A percentile compares a stretch with the other conserved stretches of the same genome.
Conservation (phyloP, 2,888 invertebrate genomes). For the Oegoconia quadripuncta region DNA sequence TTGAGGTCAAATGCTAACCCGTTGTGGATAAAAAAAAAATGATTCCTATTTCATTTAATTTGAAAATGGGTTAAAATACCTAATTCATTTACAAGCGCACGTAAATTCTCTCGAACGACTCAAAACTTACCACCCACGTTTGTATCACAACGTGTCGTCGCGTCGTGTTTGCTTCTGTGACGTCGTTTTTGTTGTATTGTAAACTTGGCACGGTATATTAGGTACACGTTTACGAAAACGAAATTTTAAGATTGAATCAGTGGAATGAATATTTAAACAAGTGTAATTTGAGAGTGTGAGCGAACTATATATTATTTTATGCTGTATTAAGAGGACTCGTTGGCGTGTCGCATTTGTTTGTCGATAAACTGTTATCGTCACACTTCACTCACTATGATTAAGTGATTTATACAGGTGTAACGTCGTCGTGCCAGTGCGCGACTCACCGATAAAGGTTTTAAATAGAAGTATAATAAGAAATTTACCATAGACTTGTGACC, state of each 20-base stretch:
- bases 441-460: slow-evolving; percentile 40
- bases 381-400: slow-evolving; percentile 48
- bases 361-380: slow-evolving; percentile 53
- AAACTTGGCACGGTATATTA: background rate
- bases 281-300: slow-evolving; percentile 9
- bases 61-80: no score
- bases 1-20: no score
- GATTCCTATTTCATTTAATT: no score
- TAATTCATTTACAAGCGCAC: no score
- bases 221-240: background rate
- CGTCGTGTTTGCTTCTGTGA: no score
- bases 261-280: slow-evolving; percentile 13
- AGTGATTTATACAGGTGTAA: slow-evolving; percentile 63
- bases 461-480: slow-evolving; percentile 26
- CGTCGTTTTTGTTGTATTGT: background rate
- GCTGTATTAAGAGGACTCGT: slow-evolving; percentile 23
- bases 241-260: slow-evolving; percentile 1
- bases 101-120: no score
- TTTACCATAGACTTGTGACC: slow-evolving; percentile 22
- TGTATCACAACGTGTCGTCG: background rate
- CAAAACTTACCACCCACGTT: background rate
- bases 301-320: slow-evolving; percentile 19
- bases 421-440: slow-evolving; percentile 39
- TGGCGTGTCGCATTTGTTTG: slow-evolving; percentile 29
- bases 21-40: no score